Conservation (phyloP, 2,888 invertebrate species). For the Mechanitis mazaeus region DNA sequence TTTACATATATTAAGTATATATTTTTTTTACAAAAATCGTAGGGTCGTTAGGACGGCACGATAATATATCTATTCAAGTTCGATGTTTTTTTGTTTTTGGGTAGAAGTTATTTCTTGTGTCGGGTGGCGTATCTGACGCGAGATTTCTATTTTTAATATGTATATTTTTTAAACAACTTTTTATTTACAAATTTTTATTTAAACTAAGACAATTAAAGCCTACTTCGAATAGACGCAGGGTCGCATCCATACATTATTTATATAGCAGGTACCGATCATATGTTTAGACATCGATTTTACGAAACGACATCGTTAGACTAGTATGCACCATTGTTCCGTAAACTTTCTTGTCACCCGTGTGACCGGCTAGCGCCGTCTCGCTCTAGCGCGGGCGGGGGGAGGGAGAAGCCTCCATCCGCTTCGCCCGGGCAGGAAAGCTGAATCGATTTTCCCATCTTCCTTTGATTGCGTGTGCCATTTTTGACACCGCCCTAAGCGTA, state of each 20-base stretch:
- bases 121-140: slow-evolving; percentile 53
- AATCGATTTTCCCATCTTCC: slow-evolving; percentile 54
- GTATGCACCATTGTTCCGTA: slow-evolving; percentile 70
- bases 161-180: slow-evolving; percentile 51
- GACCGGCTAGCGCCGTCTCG: slow-evolving; percentile 31
- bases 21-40: slow-evolving; percentile 75
- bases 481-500: slow-evolving; percentile 45
- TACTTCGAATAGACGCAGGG: slow-evolving; percentile 74
- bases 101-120: slow-evolving; percentile 40
- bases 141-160: slow-evolving; percentile 39
- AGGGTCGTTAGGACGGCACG: slow-evolving; percentile 77
- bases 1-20: slow-evolving; percentile 71
- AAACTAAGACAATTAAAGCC: slow-evolving; percentile 75
- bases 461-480: slow-evolving; percentile 39
- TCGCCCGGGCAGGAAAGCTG: slow-evolving; percentile 43
- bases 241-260: slow-evolving; percentile 73
- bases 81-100: slow-evolving; percentile 62
- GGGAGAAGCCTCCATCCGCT: slow-evolving; percentile 26
- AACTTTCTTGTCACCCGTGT: slow-evolving; percentile 36
- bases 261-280: slow-evolving; percentile 73
- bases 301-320: slow-evolving; percentile 61
- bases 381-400: slow-evolving; percentile 23
- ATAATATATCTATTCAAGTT: slow-evolving; percentile 74
- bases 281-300: slow-evolving; percentile 60
- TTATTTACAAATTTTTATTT: slow-evolving; percentile 73